These are phyloP conservation scores for Myzus persicae DNA, from an alignment of 1,140 invertebrate genomes.

Conservation along the genomic window DNA sequence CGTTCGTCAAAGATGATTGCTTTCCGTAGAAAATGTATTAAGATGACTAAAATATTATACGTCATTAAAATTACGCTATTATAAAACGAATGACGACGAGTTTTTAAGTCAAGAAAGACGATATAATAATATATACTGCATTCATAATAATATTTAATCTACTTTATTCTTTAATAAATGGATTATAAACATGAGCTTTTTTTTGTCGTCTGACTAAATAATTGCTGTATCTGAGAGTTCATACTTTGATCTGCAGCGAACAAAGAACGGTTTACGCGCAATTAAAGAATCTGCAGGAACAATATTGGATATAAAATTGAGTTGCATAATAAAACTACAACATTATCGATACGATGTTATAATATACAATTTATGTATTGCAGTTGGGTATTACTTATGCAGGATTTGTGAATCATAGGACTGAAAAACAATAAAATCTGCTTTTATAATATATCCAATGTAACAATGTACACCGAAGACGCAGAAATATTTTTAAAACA, in stretches of 20 bases:
- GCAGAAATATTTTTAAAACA: no score
- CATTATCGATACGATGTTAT: not conserved
- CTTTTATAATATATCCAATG: no score
- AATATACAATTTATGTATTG: not conserved
- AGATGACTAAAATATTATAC: not conserved
- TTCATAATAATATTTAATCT: slow-evolving; percentile 20
- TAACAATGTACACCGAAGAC: no score
- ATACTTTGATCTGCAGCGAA: not conserved
- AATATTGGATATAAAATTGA: not conserved
- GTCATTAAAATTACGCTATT: not conserved
- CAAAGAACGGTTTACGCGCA: not conserved
- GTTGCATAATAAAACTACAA: not conserved
- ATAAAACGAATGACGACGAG: not conserved
- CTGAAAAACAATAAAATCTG: no score
- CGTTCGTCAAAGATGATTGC: not conserved
- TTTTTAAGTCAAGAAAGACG: not conserved
- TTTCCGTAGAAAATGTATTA: not conserved
- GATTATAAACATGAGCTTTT: not conserved
- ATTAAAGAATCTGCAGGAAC: not conserved
- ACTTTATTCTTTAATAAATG: slow-evolving; percentile 3
- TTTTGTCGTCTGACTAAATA: not conserved
- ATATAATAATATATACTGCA: not conserved
- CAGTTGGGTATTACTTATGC: not conserved
- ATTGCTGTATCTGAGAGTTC: not conserved
- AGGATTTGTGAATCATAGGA: no score